Evolutionary conservation across 2,797 vertebrate species (phyloP).

Genomic region (Avahi laniger): DNA sequence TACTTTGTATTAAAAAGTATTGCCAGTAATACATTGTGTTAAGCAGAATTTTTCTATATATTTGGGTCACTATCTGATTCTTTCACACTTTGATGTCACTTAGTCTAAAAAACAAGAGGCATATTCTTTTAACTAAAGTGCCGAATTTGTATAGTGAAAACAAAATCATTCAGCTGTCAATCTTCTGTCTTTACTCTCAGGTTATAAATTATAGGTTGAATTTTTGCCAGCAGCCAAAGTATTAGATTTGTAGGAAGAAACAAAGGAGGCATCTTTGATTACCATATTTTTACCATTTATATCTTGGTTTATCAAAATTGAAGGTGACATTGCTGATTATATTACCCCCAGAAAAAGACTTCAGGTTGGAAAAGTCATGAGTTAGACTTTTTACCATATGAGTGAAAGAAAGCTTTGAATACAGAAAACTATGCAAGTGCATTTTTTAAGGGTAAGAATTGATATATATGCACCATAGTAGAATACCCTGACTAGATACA

Average conservation of each 20-base stretch:
- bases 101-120: neutral
- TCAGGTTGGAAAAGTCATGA: neutral
- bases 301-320: constrained; percentile 11
- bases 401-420: neutral
- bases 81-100: neutral
- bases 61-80: neutral
- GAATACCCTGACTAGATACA: neutral
- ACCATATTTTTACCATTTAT: constrained; percentile 23
- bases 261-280: neutral
- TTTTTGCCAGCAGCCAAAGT: neutral
- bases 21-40: neutral
- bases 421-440: neutral
- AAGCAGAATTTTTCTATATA: neutral
- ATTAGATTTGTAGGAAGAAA: constrained; percentile 44
- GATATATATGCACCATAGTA: neutral
- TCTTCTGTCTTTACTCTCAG: neutral
- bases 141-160: neutral
- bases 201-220: constrained; percentile 35
- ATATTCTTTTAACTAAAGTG: neutral
- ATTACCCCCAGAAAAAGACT: neutral
- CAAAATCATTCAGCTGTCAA: neutral
- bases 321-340: neutral
- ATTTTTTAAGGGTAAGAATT: neutral
- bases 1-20: neutral
- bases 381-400: neutral